Conservation (phyloP, 2,113 vertebrate species). For the Phalacrocorax aristotelis region DNA sequence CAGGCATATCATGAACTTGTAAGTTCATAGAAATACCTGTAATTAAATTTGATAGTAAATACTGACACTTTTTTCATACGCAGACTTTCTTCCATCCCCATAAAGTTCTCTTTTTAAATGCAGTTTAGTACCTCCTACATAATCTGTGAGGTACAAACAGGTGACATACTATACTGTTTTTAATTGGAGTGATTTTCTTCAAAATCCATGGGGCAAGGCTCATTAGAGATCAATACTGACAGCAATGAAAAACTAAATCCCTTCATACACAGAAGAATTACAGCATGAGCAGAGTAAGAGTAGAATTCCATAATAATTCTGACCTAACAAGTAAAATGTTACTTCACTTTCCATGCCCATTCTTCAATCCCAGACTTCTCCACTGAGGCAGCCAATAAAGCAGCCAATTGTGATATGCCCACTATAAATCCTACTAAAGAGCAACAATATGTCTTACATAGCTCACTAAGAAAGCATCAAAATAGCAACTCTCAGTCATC, state of each 20-base stretch:
- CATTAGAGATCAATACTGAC: constrained; percentile 46
- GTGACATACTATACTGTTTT: not conserved
- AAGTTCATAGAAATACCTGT: not conserved
- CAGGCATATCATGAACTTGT: not conserved
- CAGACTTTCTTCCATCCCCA: not conserved
- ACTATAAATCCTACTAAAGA: constrained; percentile 47
- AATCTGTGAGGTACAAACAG: not conserved
- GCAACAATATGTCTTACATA: not conserved
- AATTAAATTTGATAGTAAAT: not conserved
- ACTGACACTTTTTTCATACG: not conserved
- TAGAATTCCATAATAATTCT: constrained; percentile 41
- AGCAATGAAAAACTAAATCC: constrained; percentile 8
- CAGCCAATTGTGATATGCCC: constrained; percentile 27
- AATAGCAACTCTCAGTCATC: constrained; percentile 28
- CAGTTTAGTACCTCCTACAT: not conserved
- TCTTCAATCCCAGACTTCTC: constrained; percentile 28
- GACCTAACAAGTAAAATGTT: constrained; percentile 42
- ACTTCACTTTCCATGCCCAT: constrained; percentile 29
- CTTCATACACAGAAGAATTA: not conserved
- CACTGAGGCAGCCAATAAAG: constrained; percentile 39
- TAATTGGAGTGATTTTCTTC: constrained; percentile 26
- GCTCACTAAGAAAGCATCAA: constrained; percentile 48
- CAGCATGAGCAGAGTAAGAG: not conserved
- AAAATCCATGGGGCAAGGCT: constrained; percentile 12
- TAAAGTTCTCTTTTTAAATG: not conserved